Conservation (phyloP, 2,797 vertebrate species). For the Melanotaenia maccullochi region DNA sequence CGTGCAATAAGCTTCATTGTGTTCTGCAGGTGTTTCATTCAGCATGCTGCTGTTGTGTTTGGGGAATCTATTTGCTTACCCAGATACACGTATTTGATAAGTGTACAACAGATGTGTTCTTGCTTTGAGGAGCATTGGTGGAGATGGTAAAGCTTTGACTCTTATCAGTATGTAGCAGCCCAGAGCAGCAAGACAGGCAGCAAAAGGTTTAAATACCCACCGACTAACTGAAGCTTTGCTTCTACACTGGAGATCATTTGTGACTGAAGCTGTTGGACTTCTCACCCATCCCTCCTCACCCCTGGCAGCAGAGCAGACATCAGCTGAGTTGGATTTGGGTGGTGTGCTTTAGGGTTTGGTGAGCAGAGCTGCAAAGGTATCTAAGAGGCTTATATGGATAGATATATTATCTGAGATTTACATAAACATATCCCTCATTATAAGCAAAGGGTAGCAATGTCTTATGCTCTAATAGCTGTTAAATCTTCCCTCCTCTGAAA, state of each 20-base stretch:
- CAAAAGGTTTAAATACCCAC: slow-evolving; percentile 32
- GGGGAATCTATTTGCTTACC: slow-evolving; percentile 23
- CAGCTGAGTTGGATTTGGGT: neutral
- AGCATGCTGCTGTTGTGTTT: slow-evolving; percentile 33
- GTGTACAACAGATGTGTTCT: slow-evolving; percentile 49
- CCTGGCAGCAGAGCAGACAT: neutral
- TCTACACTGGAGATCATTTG: slow-evolving; percentile 29
- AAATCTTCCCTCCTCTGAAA: slow-evolving; percentile 29
- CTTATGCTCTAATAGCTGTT: slow-evolving; percentile 21
- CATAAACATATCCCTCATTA: slow-evolving; percentile 51
- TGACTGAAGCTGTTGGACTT: slow-evolving; percentile 11
- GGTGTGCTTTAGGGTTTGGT: slow-evolving; percentile 7
- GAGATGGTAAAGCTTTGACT: slow-evolving; percentile 63
- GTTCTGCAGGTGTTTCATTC: slow-evolving; percentile 29
- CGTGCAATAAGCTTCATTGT: neutral
- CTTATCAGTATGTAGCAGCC: slow-evolving; percentile 76
- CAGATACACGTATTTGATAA: slow-evolving; percentile 36
- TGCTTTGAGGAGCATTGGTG: slow-evolving; percentile 56
- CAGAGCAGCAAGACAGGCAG: slow-evolving; percentile 55
- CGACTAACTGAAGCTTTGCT: slow-evolving; percentile 22
- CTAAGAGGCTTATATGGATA: neutral
- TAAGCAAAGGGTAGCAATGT: slow-evolving; percentile 23
- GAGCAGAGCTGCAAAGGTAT: neutral
- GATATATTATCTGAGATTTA: slow-evolving; percentile 38
- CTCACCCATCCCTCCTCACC: slow-evolving; percentile 5